Percentiles rank a stretch among this genome's conserved stretches.
phyloP scores from a whole-genome alignment of 2,113 vertebrate species.

The Rhadina sibilatrix region DNA sequence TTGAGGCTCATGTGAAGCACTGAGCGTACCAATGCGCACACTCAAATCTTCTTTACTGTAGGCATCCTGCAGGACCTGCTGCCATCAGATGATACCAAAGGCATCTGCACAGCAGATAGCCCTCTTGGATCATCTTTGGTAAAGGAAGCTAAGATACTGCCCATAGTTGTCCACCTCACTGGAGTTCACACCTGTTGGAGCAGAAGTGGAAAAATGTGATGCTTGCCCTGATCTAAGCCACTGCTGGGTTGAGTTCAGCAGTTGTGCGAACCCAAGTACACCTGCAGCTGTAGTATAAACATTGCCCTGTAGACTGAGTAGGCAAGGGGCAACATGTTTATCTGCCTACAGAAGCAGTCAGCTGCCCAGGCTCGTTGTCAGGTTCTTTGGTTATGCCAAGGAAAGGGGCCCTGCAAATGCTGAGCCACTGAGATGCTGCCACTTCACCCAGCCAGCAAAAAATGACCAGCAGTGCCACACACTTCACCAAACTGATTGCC shows the following conservation, averaged over 20 bases:
- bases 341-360: not conserved
- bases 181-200: not conserved
- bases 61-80: not conserved
- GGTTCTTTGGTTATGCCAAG: not conserved
- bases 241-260: not conserved
- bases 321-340: not conserved
- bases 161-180: not conserved
- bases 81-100: not conserved
- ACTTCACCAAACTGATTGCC: not conserved
- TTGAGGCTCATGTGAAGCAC: not conserved
- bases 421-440: too few relatives aligned
- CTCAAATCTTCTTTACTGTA: accelerated
- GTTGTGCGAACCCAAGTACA: not conserved
- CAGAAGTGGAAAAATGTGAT: not conserved
- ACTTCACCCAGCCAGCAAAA: not conserved
- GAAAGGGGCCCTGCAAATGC: not conserved
- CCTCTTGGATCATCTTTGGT: not conserved
- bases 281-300: not conserved
- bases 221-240: not conserved
- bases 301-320: not conserved
- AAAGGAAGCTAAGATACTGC: not conserved
- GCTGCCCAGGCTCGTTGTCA: not conserved
- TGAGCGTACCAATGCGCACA: accelerated
- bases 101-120: not conserved
- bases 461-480: not conserved